Conservation (phyloP, 2,888 invertebrate species). For the Amblyjoppa fuscipennis region DNA sequence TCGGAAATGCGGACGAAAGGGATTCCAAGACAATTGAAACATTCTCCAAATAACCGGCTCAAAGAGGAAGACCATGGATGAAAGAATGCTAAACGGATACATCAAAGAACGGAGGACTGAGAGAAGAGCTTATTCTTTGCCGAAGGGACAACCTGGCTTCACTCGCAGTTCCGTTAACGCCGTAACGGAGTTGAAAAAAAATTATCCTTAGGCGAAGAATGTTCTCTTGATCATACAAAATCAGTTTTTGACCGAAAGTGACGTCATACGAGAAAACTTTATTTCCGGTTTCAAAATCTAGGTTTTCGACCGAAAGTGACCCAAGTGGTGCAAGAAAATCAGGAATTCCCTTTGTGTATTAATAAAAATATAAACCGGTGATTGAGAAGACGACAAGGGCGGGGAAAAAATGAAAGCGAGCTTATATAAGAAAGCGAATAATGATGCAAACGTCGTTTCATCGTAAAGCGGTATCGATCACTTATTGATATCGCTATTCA, state of each 20-base stretch:
- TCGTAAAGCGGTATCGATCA: neutral
- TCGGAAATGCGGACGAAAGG: neutral
- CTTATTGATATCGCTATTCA: neutral
- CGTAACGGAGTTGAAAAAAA: neutral
- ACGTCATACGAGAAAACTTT: no score
- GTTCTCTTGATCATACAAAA: no score
- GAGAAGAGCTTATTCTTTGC: neutral
- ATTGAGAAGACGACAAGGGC: neutral
- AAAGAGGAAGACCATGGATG: slow-evolving; percentile 18
- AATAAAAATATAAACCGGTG: neutral
- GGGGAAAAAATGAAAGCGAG: neutral
- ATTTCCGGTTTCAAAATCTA: no score
- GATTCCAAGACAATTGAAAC: slow-evolving; percentile 20
- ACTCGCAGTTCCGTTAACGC: neutral
- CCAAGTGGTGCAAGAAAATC: no score
- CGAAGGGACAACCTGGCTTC: neutral
- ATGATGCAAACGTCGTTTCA: neutral
- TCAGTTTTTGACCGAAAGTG: no score
- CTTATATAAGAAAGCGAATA: neutral
- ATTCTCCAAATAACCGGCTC: neutral
- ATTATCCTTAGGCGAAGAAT: no score
- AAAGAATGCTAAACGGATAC: neutral
- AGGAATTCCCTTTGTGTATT: no score
- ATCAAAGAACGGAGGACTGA: neutral
- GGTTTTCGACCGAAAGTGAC: no score